These are phyloP conservation scores for Lithobates sylvaticus DNA, from an alignment of 2,797 vertebrate species.

Conservation along the genomic window DNA sequence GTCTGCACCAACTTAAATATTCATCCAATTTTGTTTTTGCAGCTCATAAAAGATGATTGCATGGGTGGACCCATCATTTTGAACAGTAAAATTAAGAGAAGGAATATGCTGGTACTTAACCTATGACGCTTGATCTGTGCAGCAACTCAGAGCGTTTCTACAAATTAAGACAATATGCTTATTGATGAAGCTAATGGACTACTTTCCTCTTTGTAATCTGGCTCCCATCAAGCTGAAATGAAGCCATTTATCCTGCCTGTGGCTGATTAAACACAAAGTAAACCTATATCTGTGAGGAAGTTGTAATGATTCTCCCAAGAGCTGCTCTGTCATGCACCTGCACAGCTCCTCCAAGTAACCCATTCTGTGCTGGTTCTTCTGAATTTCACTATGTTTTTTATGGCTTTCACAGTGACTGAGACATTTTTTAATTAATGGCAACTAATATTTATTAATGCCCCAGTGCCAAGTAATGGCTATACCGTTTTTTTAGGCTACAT, in stretches of 20 bases:
- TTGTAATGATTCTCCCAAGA: conserved; percentile 76
- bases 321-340: conserved; percentile 86
- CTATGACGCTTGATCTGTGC: conserved; percentile 49
- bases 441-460: conserved; percentile 8
- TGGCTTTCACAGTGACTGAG: not conserved
- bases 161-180: conserved; percentile 78
- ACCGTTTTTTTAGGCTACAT: conserved; percentile 2
- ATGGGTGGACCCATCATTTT: conserved; percentile 35
- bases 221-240: conserved; percentile 91
- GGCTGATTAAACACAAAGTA: conserved; percentile 91
- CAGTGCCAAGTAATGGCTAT: conserved; percentile 9
- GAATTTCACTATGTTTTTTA: not conserved
- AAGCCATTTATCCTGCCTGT: conserved; percentile 91
- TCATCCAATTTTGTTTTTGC: not conserved
- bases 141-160: conserved; percentile 72
- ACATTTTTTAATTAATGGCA: not conserved
- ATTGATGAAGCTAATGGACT: conserved; percentile 70
- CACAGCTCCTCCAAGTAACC: conserved; percentile 73
- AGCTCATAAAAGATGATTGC: conserved; percentile 12
- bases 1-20: not conserved
- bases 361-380: not conserved
- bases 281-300: conserved; percentile 75
- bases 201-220: conserved; percentile 75
- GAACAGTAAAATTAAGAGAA: not conserved
- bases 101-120: not conserved